Percentiles rank a stretch among this genome's conserved stretches.
Conservation (phyloP, 2,888 invertebrate species). For the Erpobdella octoculata region DNA sequence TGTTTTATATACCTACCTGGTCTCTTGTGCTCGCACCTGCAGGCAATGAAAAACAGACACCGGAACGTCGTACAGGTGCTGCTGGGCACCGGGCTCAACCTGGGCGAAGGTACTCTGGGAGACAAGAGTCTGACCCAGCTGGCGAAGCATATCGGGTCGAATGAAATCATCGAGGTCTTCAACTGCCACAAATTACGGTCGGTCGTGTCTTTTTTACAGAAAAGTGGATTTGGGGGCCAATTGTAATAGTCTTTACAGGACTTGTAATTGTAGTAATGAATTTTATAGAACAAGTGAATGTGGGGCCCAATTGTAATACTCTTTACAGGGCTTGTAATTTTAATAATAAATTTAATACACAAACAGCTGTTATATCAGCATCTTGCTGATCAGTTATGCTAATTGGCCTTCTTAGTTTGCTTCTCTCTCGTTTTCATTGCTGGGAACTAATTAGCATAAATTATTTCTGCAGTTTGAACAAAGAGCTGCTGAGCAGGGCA, state of each 20-base stretch:
- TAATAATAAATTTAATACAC: too few relatives aligned
- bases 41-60: slow-evolving; percentile 48
- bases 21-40: neutral
- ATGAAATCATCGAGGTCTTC: slow-evolving; percentile 17
- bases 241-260: too few relatives aligned
- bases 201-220: neutral
- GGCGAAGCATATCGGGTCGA: slow-evolving; percentile 13
- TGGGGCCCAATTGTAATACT: too few relatives aligned
- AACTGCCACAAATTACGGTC: slow-evolving; percentile 18
- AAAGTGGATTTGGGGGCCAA: too few relatives aligned
- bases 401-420: neutral
- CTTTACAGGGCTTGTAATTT: too few relatives aligned
- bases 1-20: neutral
- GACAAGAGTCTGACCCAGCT: slow-evolving; percentile 7
- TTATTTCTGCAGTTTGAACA: slow-evolving; percentile 17
- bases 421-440: neutral
- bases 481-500: slow-evolving; percentile 23
- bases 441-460: too few relatives aligned
- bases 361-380: neutral
- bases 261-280: too few relatives aligned
- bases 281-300: too few relatives aligned
- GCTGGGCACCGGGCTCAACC: slow-evolving; percentile 48
- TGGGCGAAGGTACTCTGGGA: slow-evolving; percentile 39
- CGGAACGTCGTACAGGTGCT: slow-evolving; percentile 44
- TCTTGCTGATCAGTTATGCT: neutral